Conservation (phyloP, 1,140 invertebrate genomes). For the Drusus annulatus region DNA sequence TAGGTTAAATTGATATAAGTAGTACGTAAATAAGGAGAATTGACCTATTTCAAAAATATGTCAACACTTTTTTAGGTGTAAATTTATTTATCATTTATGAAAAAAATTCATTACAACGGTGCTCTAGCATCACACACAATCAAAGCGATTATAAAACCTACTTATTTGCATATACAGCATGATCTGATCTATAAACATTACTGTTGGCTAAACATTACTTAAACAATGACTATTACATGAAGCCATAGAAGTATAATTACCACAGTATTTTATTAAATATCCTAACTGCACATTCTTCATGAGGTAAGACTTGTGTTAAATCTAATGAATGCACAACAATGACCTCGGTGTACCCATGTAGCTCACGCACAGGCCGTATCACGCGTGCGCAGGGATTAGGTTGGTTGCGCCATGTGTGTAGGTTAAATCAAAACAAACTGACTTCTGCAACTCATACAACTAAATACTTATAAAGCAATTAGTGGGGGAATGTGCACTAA, state of each 20-base stretch:
- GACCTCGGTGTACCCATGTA: no score
- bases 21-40: slow-evolving; percentile 23
- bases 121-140: slow-evolving; percentile 42
- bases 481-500: no score
- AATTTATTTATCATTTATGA: slow-evolving; percentile 9
- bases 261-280: slow-evolving; percentile 32
- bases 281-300: slow-evolving; percentile 33
- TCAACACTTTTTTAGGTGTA: slow-evolving; percentile 24
- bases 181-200: slow-evolving; percentile 40
- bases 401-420: no score
- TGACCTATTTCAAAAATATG: slow-evolving; percentile 12
- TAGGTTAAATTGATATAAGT: background rate
- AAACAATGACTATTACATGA: slow-evolving; percentile 25
- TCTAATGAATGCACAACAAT: slow-evolving; percentile 5
- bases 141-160: slow-evolving; percentile 51
- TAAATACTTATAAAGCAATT: no score
- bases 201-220: slow-evolving; percentile 27
- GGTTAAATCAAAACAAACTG: no score
- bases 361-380: no score
- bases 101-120: slow-evolving; percentile 22
- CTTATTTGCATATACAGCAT: slow-evolving; percentile 41
- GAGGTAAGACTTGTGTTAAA: slow-evolving; percentile 37
- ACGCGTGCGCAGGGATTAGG: no score
- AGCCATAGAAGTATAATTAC: slow-evolving; percentile 31
- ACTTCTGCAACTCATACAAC: no score